A percentile compares a stretch with the other conserved stretches of the same genome.
Conservation (phyloP, 92 coral and sea anemone species). For the Porites divaricata region DNA sequence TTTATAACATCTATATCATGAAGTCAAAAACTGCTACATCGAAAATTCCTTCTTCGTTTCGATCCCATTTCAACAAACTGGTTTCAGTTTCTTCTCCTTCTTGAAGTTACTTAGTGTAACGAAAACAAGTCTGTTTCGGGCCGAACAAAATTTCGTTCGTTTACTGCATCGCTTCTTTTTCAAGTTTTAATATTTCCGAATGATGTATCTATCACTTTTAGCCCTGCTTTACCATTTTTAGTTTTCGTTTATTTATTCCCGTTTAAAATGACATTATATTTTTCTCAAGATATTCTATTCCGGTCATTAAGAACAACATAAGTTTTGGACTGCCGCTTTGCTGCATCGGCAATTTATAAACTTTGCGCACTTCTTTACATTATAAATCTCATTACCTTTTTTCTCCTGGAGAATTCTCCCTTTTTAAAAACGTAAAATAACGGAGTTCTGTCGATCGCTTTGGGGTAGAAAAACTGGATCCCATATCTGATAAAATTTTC, state of each 20-base stretch:
- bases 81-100: background rate
- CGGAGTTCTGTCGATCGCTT: background rate
- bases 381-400: constrained; percentile 3
- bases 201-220: no score
- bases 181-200: background rate
- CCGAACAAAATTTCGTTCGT: background rate
- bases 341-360: no score
- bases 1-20: no score
- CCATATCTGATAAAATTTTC: background rate
- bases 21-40: no score
- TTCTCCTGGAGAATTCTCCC: background rate
- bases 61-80: background rate
- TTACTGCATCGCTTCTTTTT: background rate
- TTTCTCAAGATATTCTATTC: background rate
- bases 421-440: background rate
- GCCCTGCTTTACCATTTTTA: background rate
- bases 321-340: background rate
- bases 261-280: no score
- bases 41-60: background rate
- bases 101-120: background rate
- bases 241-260: background rate
- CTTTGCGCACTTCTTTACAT: background rate
- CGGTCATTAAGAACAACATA: background rate
- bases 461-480: constrained; percentile 4
- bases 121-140: background rate